These are phyloP conservation scores for Vombatus ursinus DNA, from an alignment of 2,113 vertebrate genomes.

Conservation along the genomic window DNA sequence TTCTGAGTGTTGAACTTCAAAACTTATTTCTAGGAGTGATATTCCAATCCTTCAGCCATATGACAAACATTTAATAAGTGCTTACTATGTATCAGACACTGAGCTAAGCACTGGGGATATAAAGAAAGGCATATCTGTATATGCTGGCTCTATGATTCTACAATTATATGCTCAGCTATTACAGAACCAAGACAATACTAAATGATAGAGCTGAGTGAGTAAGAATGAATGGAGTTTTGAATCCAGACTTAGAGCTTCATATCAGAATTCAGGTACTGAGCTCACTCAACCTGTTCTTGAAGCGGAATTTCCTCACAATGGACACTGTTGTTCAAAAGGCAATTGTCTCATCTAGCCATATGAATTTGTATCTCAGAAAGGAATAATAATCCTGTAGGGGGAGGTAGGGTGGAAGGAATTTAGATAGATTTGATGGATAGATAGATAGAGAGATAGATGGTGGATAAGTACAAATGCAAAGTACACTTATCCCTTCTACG, in stretches of 20 bases:
- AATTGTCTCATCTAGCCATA: background rate
- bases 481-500: background rate
- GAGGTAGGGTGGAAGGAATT: background rate
- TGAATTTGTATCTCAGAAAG: background rate
- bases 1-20: too few relatives aligned
- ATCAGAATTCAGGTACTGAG: background rate
- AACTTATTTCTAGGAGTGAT: too few relatives aligned
- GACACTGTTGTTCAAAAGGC: background rate
- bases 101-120: too few relatives aligned
- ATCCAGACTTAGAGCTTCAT: background rate
- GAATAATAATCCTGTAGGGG: background rate
- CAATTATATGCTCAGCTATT: background rate
- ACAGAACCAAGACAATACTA: background rate
- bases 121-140: too few relatives aligned
- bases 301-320: background rate
- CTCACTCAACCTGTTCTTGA: background rate
- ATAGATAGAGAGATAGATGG: background rate
- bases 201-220: background rate
- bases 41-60: too few relatives aligned
- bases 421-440: background rate
- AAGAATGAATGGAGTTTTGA: background rate
- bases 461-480: background rate
- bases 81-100: too few relatives aligned
- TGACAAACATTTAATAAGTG: too few relatives aligned
- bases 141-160: background rate